phyloP scores from a whole-genome alignment of 1,140 invertebrate species.

The Diprion similis region DNA sequence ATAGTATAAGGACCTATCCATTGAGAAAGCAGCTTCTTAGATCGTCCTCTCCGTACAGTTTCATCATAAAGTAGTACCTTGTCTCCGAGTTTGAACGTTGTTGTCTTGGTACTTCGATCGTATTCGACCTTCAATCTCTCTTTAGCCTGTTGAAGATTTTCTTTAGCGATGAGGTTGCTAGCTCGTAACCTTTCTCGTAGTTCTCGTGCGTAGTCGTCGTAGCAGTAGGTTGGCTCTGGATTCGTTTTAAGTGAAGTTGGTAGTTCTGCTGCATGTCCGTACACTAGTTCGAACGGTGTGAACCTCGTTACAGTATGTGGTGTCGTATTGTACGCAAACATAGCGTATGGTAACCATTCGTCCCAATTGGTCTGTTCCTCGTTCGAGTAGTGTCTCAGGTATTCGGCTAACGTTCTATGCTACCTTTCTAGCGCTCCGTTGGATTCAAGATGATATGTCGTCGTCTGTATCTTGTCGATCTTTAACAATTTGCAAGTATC shows the following conservation, averaged over 20 bases:
- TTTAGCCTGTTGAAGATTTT: conserved; percentile 5
- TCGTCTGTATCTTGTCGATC: conserved; percentile 30
- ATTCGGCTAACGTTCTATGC: conserved; percentile 29
- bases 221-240: neutral
- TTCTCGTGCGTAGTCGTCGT: conserved; percentile 9
- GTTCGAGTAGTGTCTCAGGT: conserved; percentile 33
- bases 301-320: conserved; percentile 37
- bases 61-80: neutral
- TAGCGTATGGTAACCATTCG: conserved; percentile 24
- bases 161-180: neutral
- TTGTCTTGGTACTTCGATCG: conserved; percentile 9
- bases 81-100: neutral
- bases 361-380: conserved; percentile 51
- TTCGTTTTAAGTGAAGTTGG: conserved; percentile 20
- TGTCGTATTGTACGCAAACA: conserved; percentile 35
- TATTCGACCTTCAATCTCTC: neutral
- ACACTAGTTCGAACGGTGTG: conserved; percentile 15
- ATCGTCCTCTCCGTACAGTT: neutral
- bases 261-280: conserved; percentile 36
- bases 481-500: conserved; percentile 30
- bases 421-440: conserved; percentile 33
- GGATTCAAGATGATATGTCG: conserved; percentile 29
- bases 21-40: conserved; percentile 11
- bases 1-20: conserved; percentile 6
- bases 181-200: neutral